Percentiles rank a stretch among this genome's conserved stretches.
Conservation (phyloP, 2,888 invertebrate genomes). For the Pogonocherus hispidulus region DNA sequence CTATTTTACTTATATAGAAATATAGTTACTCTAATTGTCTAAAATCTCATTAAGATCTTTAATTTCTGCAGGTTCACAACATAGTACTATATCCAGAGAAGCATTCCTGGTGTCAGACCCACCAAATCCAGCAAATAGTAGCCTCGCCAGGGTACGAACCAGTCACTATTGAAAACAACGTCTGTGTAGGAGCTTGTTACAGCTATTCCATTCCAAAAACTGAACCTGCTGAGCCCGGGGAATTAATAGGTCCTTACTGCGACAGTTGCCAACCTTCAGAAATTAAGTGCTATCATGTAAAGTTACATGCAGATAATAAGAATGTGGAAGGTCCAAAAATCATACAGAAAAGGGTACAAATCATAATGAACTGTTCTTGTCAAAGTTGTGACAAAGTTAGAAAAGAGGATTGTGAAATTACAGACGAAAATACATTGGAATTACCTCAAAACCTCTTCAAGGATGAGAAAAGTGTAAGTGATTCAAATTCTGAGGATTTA, state of each 20-base stretch:
- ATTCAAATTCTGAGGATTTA: slow-evolving; percentile 57
- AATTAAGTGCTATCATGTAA: slow-evolving; percentile 77
- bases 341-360: slow-evolving; percentile 75
- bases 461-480: slow-evolving; percentile 54
- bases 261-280: slow-evolving; percentile 79
- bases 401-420: slow-evolving; percentile 67
- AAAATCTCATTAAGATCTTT: slow-evolving; percentile 4
- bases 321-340: slow-evolving; percentile 70
- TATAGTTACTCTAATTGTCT: background rate
- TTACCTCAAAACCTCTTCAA: slow-evolving; percentile 65
- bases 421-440: slow-evolving; percentile 69
- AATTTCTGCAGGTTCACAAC: slow-evolving; percentile 74
- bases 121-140: slow-evolving; percentile 78
- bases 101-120: slow-evolving; percentile 80
- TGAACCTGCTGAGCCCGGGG: slow-evolving; percentile 77
- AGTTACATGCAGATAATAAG: slow-evolving; percentile 71
- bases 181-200: slow-evolving; percentile 80
- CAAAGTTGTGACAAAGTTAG: slow-evolving; percentile 73
- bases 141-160: slow-evolving; percentile 76
- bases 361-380: slow-evolving; percentile 78
- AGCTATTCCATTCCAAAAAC: slow-evolving; percentile 80
- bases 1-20: too few species aligned
- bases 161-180: slow-evolving; percentile 78
- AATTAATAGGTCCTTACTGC: slow-evolving; percentile 76
- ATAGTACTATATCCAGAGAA: slow-evolving; percentile 79